Percentiles rank a stretch among this genome's conserved stretches.
These are phyloP conservation scores for Mythimna pallens DNA, from an alignment of 2,888 invertebrate species.

Conservation along the genomic window DNA sequence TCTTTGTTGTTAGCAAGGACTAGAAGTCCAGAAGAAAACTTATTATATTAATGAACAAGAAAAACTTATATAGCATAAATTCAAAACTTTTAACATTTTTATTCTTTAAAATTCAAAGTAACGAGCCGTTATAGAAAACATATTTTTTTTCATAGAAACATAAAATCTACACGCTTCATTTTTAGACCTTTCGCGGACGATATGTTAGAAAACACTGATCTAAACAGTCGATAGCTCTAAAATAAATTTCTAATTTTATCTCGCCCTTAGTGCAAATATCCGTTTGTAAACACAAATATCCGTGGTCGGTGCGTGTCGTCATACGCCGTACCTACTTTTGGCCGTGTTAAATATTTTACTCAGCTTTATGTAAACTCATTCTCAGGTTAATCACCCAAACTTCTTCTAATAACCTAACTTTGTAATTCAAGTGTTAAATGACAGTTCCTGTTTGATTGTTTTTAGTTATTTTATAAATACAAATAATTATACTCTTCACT, in stretches of 20 bases:
- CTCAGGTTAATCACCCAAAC: slow-evolving; percentile 55
- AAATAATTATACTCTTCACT: too few species aligned
- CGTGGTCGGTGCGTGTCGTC: slow-evolving; percentile 18
- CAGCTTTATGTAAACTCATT: slow-evolving; percentile 30
- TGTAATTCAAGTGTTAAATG: slow-evolving; percentile 19
- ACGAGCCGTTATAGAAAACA: too few species aligned
- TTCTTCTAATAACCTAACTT: slow-evolving; percentile 37
- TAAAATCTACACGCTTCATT: too few species aligned
- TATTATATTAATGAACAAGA: too few species aligned
- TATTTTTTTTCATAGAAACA: too few species aligned
- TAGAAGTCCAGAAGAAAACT: too few species aligned
- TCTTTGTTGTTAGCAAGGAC: too few species aligned
- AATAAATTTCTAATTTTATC: slow-evolving; percentile 58
- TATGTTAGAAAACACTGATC: too few species aligned
- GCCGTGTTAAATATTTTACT: slow-evolving; percentile 9
- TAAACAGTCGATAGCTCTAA: slow-evolving; percentile 40
- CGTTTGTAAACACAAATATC: slow-evolving; percentile 52
- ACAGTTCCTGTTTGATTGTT: slow-evolving; percentile 31
- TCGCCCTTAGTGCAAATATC: slow-evolving; percentile 62
- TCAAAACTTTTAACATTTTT: too few species aligned
- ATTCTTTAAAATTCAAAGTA: too few species aligned
- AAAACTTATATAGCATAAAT: too few species aligned
- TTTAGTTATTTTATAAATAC: slow-evolving; percentile 7
- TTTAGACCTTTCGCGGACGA: too few species aligned
- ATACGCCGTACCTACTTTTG: slow-evolving; percentile 5